Evolutionary conservation across 2,113 vertebrate genomes (phyloP), one percentile per base, ranked within the genome.

Genomic region (Laterallus jamaicensis): DNA sequence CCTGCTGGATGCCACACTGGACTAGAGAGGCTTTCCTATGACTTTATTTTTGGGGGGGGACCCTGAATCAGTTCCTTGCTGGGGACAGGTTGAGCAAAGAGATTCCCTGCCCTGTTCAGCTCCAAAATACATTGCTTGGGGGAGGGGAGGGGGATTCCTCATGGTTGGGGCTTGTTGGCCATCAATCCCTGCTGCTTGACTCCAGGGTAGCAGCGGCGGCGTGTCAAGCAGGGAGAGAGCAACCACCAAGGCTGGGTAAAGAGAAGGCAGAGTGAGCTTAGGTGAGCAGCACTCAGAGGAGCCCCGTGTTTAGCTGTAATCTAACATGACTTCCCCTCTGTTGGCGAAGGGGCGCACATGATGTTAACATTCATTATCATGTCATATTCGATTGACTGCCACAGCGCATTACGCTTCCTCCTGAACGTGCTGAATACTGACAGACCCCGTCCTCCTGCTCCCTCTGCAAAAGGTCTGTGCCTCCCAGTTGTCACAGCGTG

Each of bases 321-420:
- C 95, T 96, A 97, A 97, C 96, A 95, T 95, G 97, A 98, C 96
- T 97, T 96, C 96, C 96, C 96, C 97, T 97, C 96, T 95, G 96
- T 66, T 70, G 97, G 97, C 78, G 28, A 89, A 97, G 97, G 95
- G 97, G 96, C 28, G 87, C 96, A 58, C 91, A 32, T 16, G 96
- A 93, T 97, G 98, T 98, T 98, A 97, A 97, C 98, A 95, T 97
- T 98, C 97, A 96, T 98, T 98, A 97, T 97, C 97, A 88, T 97
- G 98, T 97, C 97, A 97, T 96, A 96, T 93, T 97, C 94, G 93
- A 97, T 97, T 90, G 97, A 92, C 95, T 98, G 98, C 97, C 97
- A 96, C 96, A 77, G 96, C 90, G 67, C 97, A 96, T 97, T 97
- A 97, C 44, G 68, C 77, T 94, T 80, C 70, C 96, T 94, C 89